Base-by-base conservation (phyloP, 2,888 invertebrate species). In the Trilocha varians region DNA sequence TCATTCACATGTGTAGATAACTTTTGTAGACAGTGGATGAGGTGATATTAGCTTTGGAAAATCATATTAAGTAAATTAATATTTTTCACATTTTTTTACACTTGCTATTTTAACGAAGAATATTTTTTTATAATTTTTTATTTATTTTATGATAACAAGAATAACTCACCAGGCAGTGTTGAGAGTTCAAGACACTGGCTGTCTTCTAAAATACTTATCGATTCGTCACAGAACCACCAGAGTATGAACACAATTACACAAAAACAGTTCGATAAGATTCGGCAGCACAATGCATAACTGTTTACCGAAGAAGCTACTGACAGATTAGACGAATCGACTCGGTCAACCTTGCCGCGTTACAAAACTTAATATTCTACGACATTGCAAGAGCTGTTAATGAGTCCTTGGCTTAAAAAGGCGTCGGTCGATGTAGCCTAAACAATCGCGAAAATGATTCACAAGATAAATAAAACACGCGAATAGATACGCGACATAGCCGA, bases 251-350 rank as follows among this genome's bases (percentile, higher is more conserved):
- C 60, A 53, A 56, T 59, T 60, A 25, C 40, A 32, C 16, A 41
- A 40, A 41, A 52, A 55, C 54, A 54, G 46, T 45, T 33, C 38
- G 42, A 46, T 45, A 43, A 44, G 50, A 59, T 55, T 54, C 48
- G 50, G 11, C 54, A 61, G 60, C 56, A 55, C 54, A 60, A 57
- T 45, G 55, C 58, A 55, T 63, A 63, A 69, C 69, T 61, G 68
- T 59, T 61, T 46, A 41, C 42, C 41, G 47, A 52, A 62, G 62
- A 60, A 47, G 53, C 43, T 50, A 48, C 55, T 41, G 44, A 37
- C 45, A 44, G 52, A 55, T 57, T 52, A 55, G 47, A 38, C 40
- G n/a, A 34, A 16, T 34, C 15, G 38, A 47, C 43, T 40, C 44
- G 32, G 41, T 35, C 48, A 50, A 46, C 44, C 48, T 50, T 44